Evolutionary conservation across 2,113 vertebrate species (phyloP).

Genomic region (Pachycephala philippinensis): DNA sequence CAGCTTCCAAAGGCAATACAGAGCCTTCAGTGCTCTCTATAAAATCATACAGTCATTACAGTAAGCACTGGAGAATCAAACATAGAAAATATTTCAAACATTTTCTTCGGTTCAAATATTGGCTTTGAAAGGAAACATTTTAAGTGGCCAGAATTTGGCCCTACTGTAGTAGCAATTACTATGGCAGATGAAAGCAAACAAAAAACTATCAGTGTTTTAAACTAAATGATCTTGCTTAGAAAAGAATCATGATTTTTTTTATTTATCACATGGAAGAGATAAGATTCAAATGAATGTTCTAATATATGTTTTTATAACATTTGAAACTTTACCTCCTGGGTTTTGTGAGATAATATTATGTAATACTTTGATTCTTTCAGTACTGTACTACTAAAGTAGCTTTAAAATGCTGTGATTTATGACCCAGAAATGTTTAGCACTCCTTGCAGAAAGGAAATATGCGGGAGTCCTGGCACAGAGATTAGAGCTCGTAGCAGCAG

Average conservation of each 20-base stretch:
- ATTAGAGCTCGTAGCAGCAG: not conserved
- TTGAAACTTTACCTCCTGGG: not conserved
- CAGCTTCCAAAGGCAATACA: not conserved
- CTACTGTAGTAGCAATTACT: not conserved
- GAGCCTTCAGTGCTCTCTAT: not conserved
- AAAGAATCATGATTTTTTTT: not conserved
- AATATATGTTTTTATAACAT: not conserved
- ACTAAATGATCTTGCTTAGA: not conserved
- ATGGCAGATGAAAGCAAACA: not conserved
- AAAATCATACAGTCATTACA: not conserved
- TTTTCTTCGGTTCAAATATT: not conserved
- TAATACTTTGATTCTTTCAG: not conserved
- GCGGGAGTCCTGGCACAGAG: not conserved
- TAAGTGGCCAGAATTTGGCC: not conserved
- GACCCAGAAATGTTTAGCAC: not conserved
- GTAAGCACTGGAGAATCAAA: not conserved
- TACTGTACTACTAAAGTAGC: not conserved
- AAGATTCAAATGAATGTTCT: not conserved
- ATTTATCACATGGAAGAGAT: not conserved
- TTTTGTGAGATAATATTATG: not conserved
- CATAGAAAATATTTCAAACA: not conserved
- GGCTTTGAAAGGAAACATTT: not conserved
- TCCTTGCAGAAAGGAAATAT: not conserved
- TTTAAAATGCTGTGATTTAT: not conserved
- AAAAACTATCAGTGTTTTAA: not conserved